phyloP scores from a whole-genome alignment of 2,113 vertebrate genomes.

The Sapajus apella region DNA sequence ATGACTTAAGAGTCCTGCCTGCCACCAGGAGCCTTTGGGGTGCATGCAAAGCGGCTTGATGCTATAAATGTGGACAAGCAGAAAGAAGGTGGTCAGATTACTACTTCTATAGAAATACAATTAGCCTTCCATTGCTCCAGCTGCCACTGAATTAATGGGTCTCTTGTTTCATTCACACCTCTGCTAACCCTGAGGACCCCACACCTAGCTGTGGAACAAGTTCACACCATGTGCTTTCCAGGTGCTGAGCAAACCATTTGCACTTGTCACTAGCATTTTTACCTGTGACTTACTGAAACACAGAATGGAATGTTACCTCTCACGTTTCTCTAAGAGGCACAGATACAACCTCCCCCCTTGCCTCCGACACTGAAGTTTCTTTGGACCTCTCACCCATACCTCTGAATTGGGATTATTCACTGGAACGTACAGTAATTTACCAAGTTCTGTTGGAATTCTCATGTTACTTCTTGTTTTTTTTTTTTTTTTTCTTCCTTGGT shows the following conservation, averaged over 20 bases:
- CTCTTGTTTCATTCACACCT: constrained; percentile 43
- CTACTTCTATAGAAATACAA: neutral
- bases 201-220: neutral
- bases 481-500: neutral
- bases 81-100: neutral
- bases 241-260: constrained; percentile 55
- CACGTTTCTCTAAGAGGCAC: neutral
- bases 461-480: neutral
- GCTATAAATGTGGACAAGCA: neutral
- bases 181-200: neutral
- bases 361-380: neutral
- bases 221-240: constrained; percentile 24
- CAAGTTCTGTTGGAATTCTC: neutral
- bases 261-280: constrained; percentile 57
- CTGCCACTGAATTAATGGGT: neutral
- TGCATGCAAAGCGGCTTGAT: neutral
- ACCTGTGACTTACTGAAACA: neutral
- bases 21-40: neutral
- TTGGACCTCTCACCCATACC: rapidly evolving
- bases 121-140: neutral
- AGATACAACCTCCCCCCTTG: rapidly evolving
- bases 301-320: neutral
- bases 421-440: rapidly evolving
- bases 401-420: neutral
- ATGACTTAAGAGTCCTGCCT: neutral